Base-by-base conservation (phyloP, 2,113 vertebrate genomes). In the Rhegmatorhina hoffmannsi region DNA sequence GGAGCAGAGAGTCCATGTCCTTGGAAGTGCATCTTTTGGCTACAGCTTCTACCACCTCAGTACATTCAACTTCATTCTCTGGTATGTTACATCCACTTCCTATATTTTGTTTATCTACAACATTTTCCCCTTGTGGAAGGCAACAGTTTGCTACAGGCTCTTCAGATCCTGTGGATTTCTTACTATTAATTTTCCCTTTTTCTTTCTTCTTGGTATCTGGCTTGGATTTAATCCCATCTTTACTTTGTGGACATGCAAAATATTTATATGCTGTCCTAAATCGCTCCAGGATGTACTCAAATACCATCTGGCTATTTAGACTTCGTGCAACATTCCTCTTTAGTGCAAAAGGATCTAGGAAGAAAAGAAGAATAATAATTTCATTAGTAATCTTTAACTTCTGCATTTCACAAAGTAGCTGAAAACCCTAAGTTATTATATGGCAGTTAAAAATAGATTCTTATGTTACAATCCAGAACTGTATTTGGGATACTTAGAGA, bases 221-320 rank as follows among this genome's bases (percentile, higher is more conserved):
- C 94, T 98, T 98, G 95, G 97, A 96, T 93, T 96, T 95, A 92
- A 97, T 98, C 95, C 96, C 96, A 92, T 97, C 98, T 91, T 98
- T 98, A 92, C 95, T 99, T 97, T 99, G 99, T 74, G 99, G 99
- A 95, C 99, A 99, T 18, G 99, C 99, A 92, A 99, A 99, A 97
- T 99, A 99, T 72, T 98, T 99, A 97, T 99, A 99, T 4, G 99
- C 99, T 43, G 98, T 98, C 69, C 99, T 98, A 97, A 99, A 99
- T 77, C 99, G 98, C 96, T 99, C 99, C 98, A 99, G 98, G 96
- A 99, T 98, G 98, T 99, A 99, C 96, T 99, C 99, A 58, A 99
- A 99, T 72, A 99, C 99, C 99, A 99, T 99, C 96, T 99, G 99
- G 98, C 99, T 99, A 97, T 99, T 99, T 83, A 99, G 97, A 96